phyloP scores from a whole-genome alignment of 1,140 invertebrate genomes.

The Ceratina australensis region DNA sequence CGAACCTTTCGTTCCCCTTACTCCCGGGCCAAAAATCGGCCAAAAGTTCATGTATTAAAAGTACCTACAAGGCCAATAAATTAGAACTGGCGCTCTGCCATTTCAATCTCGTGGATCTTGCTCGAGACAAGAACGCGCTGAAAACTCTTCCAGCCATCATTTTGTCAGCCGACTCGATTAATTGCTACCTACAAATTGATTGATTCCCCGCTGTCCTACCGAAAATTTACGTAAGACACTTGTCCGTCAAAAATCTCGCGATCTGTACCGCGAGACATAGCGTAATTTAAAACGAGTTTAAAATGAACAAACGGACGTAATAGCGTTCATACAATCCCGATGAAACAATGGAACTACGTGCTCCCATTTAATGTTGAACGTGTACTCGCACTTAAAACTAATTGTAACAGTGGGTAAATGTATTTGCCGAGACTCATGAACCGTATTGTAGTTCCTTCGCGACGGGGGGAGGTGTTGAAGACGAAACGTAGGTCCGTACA shows the following conservation, averaged over 20 bases:
- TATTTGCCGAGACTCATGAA: too few relatives aligned
- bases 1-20: slow-evolving; percentile 46
- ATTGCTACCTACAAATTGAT: slow-evolving; percentile 41
- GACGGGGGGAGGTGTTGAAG: too few relatives aligned
- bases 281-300: too few relatives aligned
- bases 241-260: too few relatives aligned
- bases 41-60: slow-evolving; percentile 74
- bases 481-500: background rate
- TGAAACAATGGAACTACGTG: too few relatives aligned
- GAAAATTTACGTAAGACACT: background rate
- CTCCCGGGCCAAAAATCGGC: slow-evolving; percentile 60
- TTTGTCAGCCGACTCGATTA: slow-evolving; percentile 57
- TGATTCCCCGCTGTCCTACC: background rate
- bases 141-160: slow-evolving; percentile 56
- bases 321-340: too few relatives aligned
- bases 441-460: too few relatives aligned
- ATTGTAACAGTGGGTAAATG: too few relatives aligned
- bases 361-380: too few relatives aligned
- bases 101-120: slow-evolving; percentile 76
- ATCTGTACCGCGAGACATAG: too few relatives aligned
- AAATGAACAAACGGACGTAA: too few relatives aligned
- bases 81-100: slow-evolving; percentile 77
- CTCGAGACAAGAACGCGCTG: slow-evolving; percentile 66
- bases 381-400: too few relatives aligned
- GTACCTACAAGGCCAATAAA: slow-evolving; percentile 71